Evolutionary conservation across 2,888 invertebrate species (phyloP), one percentile per base, ranked within the genome.

Genomic region (Cerastis rubricosa): DNA sequence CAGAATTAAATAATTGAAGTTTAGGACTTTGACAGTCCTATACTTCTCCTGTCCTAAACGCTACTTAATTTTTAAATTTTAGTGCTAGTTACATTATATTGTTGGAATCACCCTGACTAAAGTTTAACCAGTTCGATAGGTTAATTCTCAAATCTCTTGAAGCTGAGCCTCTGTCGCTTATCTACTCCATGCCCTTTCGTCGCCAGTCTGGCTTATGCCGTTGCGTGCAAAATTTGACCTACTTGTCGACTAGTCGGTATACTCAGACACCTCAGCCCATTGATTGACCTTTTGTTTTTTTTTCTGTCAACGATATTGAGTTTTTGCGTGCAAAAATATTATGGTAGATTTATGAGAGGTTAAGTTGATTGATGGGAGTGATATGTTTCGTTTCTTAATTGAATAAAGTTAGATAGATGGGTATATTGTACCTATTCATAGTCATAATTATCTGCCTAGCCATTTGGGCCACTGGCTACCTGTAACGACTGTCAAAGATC

Each of bases 191-290:
- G 81, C 8, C 25, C 11, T 6, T 12, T 35, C 14, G 54, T 12
- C 64, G 54, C 14, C n/a, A 4, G 57, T 65, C 75, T 57, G 43
- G n/a, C n/a, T 47, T 29, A 25, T 25, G 14, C 1, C 22, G 22
- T 82, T 64, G 81, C 70, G 85, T 84, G 81, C 47, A 17, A 54
- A 64, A 25, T 68, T 29, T 84, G 81, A 71, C 74, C 81, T 80
- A 81, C 70, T 63, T 84, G 2, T 35, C 11, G 51, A 2, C 14
- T 51, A 29, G 12, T 54, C 47, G 65, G 45, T 12, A 51, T 35
- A 63, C 2, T 14, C 49, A 43, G 35, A 14, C 43, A 51, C 57
- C 51, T 69, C 61, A 40, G 17, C 11, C 49, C 51, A 3, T 61
- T 35, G 59, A 19, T 17, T 64, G 64, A 59, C 40, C 29, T 71